A percentile compares a stretch with the other conserved stretches of the same genome.
Conservation (phyloP, 2,888 invertebrate species). For the Heliothis peltigera region DNA sequence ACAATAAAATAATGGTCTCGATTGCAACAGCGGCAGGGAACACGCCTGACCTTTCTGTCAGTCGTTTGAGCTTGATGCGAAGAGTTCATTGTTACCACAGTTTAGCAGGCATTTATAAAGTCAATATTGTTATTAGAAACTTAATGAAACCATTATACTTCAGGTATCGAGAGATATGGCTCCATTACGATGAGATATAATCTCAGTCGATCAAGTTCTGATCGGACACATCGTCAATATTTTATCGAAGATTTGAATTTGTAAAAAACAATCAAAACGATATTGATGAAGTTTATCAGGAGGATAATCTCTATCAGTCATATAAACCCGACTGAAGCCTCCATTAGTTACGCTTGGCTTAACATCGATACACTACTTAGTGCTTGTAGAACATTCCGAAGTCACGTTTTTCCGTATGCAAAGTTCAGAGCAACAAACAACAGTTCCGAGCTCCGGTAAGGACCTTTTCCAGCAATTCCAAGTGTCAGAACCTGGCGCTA, state of each 20-base stretch:
- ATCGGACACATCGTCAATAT: no score
- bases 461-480: slow-evolving; percentile 9
- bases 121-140: background rate
- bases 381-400: background rate
- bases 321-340: no score
- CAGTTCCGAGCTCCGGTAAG: slow-evolving; percentile 15
- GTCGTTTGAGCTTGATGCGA: slow-evolving; percentile 2
- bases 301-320: no score
- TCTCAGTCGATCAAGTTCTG: no score
- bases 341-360: no score
- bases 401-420: background rate
- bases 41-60: slow-evolving; percentile 42
- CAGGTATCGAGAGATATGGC: no score
- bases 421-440: slow-evolving; percentile 14
- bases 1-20: slow-evolving; percentile 32
- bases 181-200: no score
- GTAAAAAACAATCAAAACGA: no score
- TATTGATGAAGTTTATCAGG: no score
- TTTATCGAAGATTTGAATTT: no score
- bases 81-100: background rate
- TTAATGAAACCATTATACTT: no score
- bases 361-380: no score
- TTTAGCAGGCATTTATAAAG: background rate
- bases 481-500: slow-evolving; percentile 21
- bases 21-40: slow-evolving; percentile 22